Evolutionary conservation across 2,888 invertebrate species (phyloP), one percentile per base, ranked within the genome.

Genomic region (Alcis repandata): DNA sequence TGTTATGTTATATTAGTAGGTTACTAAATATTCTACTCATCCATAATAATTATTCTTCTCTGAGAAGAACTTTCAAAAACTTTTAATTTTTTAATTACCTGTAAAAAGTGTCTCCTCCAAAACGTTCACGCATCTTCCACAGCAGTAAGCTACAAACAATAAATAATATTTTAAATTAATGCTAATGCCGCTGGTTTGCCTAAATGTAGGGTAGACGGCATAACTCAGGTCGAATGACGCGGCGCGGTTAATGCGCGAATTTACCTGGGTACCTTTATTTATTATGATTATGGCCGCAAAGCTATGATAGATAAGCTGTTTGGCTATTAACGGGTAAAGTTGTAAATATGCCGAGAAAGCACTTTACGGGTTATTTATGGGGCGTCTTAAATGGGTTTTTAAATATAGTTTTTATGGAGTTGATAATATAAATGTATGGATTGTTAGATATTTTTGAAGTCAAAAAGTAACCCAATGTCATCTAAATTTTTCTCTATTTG

Each of bases 141-240:
- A 56, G 73, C 73, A 80, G 83, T 83, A 84, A 80, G 85, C 86
- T 81, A 83, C 80, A 84, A 84, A 90, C 90, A 86, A 90, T 93
- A 93, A 93, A 94, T 92, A 93, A 93, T 92, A 93, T 91, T 92
- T 91, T 88, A 92, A 92, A 93, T 93, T 91, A 92, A 93, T 93
- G 93, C 85, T 93, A 93, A 93, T 91, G 90, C 87, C 80, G 73
- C 73, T 76, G 87, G 88, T 89, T 86, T 80, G 86, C 88, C 87
- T 86, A 89, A 92, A 88, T 86, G 89, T 85, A 77, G 87, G 88
- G 87, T 83, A 85, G 87, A 81, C 79, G 89, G 77, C 82, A 89
- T 93, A 93, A 92, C 88, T 93, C 93, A 91, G 77, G 70, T 72
- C 76, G 75, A 78, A 84, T 83, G 88, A 85, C 83, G 82, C 77